Base-by-base conservation (phyloP, 1,140 invertebrate genomes). In the Berghia stephanieae region DNA sequence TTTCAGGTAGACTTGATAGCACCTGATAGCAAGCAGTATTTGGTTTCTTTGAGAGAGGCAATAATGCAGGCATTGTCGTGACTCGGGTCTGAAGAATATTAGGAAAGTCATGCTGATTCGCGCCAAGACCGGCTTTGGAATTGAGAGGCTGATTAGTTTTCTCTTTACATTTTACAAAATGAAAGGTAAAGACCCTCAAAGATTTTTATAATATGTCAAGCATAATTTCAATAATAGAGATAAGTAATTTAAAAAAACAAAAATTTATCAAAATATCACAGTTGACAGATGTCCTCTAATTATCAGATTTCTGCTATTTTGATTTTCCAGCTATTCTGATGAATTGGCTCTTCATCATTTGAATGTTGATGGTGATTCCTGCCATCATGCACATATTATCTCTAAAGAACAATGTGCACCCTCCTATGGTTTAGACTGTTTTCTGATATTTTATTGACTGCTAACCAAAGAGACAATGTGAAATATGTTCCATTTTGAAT, bases 91-190 rank as follows among this genome's bases (percentile, higher is more conserved):
- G 16, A 86, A 85, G 46, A 96, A 96, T 85, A 94, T 99, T 36
- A 93, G 93, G 85, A 91, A 95, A 84, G 87, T 94, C 0, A 88
- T 90, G 42, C 89, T 99, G 0, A 93, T 98, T 79, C 98, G 96
- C 79, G 96, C 97, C 0, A 96, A 96, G 88, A 98, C 96, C 43
- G 96, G 96, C 3, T 99, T 93, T 90, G 97, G 97, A n/a, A 92
- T 99, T 43, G 98, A 99, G 88, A 91, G 94, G 71, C 91, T 99
- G 0, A 95, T 99, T 68, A 95, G 93, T 27, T 92, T 92, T 85
- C 90, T 98, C 78, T 93, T 95, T 78, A 91, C 89, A 27, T 78
- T 91, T 0, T 96, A 84, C 82, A 77, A 90, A 71, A 91, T 92
- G 76, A 93, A 93, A 90, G 95, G 94, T 89, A 83, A 82, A 68